Conservation (phyloP, 2,113 vertebrate genomes). For the Takifugu bimaculatus region DNA sequence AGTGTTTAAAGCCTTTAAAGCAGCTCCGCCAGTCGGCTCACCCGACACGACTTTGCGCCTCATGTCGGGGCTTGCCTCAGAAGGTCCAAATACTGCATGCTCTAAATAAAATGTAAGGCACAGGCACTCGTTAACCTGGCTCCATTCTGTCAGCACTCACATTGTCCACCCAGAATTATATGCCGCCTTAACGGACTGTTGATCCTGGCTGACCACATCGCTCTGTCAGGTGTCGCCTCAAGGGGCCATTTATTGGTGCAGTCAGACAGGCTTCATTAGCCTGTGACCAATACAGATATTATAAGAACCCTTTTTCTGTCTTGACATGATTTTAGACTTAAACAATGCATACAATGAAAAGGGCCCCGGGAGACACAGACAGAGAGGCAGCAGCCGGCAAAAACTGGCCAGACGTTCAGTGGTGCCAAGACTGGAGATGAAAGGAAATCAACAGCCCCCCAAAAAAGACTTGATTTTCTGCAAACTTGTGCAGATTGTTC, state of each 20-base stretch:
- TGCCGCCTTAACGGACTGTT: not conserved
- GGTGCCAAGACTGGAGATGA: conserved; percentile 43
- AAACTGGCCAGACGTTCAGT: conserved; percentile 24
- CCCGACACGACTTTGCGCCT: not conserved
- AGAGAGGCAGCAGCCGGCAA: conserved; percentile 40
- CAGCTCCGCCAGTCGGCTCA: conserved; percentile 12
- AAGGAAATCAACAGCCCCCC: conserved; percentile 33
- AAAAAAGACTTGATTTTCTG: conserved; percentile 22
- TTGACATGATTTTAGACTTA: conserved; percentile 34
- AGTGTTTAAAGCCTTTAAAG: conserved; percentile 8
- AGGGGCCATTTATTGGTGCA: conserved; percentile 2
- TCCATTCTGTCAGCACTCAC: not conserved
- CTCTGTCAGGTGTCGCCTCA: conserved; percentile 28
- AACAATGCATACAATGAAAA: conserved; percentile 45
- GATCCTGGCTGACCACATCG: conserved; percentile 23
- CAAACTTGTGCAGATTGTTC: not conserved
- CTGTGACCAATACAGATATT: conserved; percentile 17
- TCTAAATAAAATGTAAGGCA: conserved; percentile 14
- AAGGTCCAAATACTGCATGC: conserved; percentile 1
- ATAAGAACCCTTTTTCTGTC: conserved; percentile 13
- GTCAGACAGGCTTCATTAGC: conserved; percentile 39
- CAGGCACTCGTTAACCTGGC: conserved; percentile 5
- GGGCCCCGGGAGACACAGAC: conserved; percentile 44
- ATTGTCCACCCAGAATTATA: not conserved
- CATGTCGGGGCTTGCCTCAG: conserved; percentile 2